A percentile compares a stretch with the other conserved stretches of the same genome.
These are phyloP conservation scores for Hirtodrosophila trivittata DNA, from an alignment of 2,888 invertebrate genomes.

Conservation along the genomic window DNA sequence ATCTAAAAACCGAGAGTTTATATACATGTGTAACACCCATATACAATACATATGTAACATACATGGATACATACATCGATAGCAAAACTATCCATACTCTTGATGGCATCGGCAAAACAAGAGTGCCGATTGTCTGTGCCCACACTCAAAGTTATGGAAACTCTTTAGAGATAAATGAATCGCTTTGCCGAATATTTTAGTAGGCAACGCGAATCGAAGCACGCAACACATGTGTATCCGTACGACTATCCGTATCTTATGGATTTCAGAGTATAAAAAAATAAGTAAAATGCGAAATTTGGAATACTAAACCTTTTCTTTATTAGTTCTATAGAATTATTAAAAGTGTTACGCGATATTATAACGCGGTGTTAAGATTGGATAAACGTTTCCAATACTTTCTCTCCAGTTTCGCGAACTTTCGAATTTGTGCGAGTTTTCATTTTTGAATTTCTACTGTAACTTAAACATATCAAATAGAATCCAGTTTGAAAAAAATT, in stretches of 20 bases:
- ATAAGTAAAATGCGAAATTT: too few species aligned
- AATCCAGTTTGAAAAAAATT: too few species aligned
- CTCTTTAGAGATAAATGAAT: slow-evolving; percentile 69
- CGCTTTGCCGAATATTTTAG: slow-evolving; percentile 67
- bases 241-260: slow-evolving; percentile 9
- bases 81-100: slow-evolving; percentile 30
- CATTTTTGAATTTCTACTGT: too few species aligned
- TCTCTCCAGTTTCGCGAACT: too few species aligned
- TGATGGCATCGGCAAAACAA: slow-evolving; percentile 39
- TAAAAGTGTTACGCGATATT: too few species aligned
- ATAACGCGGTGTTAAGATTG: too few species aligned
- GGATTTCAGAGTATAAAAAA: slow-evolving; percentile 2
- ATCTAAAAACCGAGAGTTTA: slow-evolving; percentile 10
- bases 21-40: slow-evolving; percentile 21
- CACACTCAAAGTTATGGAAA: slow-evolving; percentile 50
- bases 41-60: slow-evolving; percentile 1
- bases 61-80: too few species aligned
- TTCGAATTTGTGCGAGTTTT: too few species aligned
- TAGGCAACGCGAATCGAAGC: slow-evolving; percentile 61
- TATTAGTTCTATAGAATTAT: too few species aligned
- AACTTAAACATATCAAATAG: too few species aligned
- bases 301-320: too few species aligned
- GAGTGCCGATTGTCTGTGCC: slow-evolving; percentile 33
- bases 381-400: too few species aligned
- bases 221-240: slow-evolving; percentile 57